Conservation (phyloP, 2,113 vertebrate species). For the Nicator chloris region DNA sequence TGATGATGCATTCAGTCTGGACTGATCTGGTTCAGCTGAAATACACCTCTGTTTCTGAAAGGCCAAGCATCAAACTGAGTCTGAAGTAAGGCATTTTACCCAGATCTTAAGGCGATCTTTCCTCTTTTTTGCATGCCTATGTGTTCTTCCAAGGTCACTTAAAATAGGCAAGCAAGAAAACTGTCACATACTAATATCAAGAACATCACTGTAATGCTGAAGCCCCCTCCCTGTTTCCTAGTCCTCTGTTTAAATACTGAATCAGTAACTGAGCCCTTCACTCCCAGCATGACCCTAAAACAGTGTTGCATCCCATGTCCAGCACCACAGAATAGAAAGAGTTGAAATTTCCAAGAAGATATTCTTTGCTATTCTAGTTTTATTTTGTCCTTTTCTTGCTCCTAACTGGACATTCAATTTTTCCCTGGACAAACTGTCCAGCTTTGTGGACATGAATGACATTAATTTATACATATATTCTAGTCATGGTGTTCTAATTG, state of each 20-base stretch:
- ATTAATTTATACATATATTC: neutral
- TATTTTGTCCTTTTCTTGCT: neutral
- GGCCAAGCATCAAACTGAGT: neutral
- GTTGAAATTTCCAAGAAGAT: neutral
- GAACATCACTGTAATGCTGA: neutral
- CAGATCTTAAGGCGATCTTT: neutral
- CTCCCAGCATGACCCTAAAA: neutral
- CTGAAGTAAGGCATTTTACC: neutral
- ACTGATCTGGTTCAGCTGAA: neutral
- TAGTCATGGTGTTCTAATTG: neutral
- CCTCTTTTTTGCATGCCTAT: neutral
- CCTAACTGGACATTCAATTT: neutral
- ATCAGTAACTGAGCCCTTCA: neutral
- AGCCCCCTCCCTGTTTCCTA: neutral
- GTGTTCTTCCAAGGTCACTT: neutral
- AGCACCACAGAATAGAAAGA: neutral
- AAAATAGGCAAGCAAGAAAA: neutral
- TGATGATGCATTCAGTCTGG: neutral
- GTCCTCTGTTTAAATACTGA: neutral
- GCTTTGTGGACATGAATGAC: neutral
- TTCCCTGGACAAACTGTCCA: neutral
- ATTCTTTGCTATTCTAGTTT: neutral
- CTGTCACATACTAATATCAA: neutral
- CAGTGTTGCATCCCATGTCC: neutral
- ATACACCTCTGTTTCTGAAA: neutral